Percentiles rank a stretch among this genome's conserved stretches.
phyloP scores from a whole-genome alignment of 53 echinoderm and acorn worm genomes.

The Apostichopus leukothele region DNA sequence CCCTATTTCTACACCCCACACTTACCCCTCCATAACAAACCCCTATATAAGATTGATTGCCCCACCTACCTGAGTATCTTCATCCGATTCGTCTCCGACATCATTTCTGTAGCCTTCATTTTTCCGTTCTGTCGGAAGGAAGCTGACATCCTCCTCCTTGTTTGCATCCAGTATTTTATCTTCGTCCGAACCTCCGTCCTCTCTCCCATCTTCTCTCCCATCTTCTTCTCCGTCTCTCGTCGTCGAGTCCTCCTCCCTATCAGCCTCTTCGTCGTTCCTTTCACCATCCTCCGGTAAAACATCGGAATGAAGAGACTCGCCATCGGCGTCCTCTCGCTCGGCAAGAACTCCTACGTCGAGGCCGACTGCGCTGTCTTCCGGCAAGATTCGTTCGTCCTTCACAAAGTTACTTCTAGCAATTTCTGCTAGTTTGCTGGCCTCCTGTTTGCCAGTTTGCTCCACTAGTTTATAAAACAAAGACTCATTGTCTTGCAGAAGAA shows the following conservation, averaged over 20 bases:
- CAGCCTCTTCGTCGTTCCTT: not conserved
- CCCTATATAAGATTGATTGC: too few relatives aligned
- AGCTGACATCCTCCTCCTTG: not conserved
- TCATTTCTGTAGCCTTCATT: not conserved
- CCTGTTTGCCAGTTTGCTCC: slow-evolving; percentile 70
- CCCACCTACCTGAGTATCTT: not conserved
- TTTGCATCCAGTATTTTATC: not conserved
- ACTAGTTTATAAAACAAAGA: slow-evolving; percentile 74
- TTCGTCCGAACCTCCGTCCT: not conserved
- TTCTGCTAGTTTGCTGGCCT: slow-evolving; percentile 62
- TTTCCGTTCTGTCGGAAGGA: not conserved
- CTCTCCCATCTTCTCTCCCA: not conserved
- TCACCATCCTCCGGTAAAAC: not conserved
- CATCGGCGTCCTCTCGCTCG: not conserved
- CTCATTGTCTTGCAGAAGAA: slow-evolving; percentile 66
- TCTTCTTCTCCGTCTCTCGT: not conserved
- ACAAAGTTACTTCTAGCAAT: slow-evolving; percentile 62
- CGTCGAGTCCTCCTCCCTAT: not conserved
- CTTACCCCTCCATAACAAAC: too few relatives aligned
- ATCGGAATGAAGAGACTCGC: not conserved
- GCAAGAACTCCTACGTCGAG: not conserved
- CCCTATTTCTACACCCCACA: too few relatives aligned
- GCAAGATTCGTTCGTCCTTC: not conserved
- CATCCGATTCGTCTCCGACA: not conserved
- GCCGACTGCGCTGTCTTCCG: not conserved